Base-by-base conservation (phyloP, 2,888 invertebrate genomes). In the Pristionchus mayeri region DNA sequence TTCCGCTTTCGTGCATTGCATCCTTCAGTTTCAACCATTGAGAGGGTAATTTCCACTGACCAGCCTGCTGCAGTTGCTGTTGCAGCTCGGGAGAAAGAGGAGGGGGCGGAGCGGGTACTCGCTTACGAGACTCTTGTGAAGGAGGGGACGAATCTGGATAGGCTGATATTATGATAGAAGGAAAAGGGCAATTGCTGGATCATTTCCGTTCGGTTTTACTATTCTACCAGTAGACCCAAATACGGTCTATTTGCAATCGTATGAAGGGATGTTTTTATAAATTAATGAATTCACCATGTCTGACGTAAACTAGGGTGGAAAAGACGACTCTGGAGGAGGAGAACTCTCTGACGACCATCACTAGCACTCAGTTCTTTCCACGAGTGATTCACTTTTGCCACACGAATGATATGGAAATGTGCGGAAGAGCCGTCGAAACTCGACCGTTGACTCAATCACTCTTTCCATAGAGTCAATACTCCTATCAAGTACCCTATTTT, bases 351-450 rank as follows among this genome's bases (percentile, higher is more conserved):
- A 71, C 71, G 40, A 71, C 71, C 71, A 71, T 71, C 4, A 57
- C 54, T 57, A n/a, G n/a, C 60, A 71, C 71, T 71, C 30, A 63
- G 40, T 40, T 40, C 37, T 30, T 71, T 71, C 71, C 71, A 9
- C 63, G 63, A 71, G 24, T 71, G 71, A 71, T 44, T 71, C 71
- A 63, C 63, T 63, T 13, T 37, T 37, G 16, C 63, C 44, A 71
- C 0, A 24, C 71, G 63, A 83, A 67, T 60, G 67, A 83, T 63
- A 83, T 83, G 60, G 67, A 83, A 44, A 63, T 37, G 40, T 34
- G 63, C 67, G 50, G 50, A 67, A 83, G 67, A 44, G 75, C 37
- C 54, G 75, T 75, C 71, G 24, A 71, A 63, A 30, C 63, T 63
- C 63, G 30, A 27, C 57, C 9, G n/a, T 60, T 16, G 13, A 30